Conservation (phyloP, 2,888 invertebrate species). For the Globia sparganii region DNA sequence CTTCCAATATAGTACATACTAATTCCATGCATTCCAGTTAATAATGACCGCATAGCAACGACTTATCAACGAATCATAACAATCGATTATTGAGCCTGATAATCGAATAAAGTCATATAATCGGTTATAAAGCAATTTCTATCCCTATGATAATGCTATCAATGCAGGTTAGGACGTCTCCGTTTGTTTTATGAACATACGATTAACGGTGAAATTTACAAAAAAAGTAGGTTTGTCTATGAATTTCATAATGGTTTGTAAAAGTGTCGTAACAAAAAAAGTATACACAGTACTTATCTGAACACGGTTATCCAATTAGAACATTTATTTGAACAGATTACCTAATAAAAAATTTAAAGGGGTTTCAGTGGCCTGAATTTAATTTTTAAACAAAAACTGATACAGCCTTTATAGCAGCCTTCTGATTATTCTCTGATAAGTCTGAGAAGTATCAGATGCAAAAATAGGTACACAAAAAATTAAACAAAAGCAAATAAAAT, state of each 20-base stretch:
- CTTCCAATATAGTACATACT: neutral
- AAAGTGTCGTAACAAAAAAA: neutral
- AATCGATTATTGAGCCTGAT: slow-evolving; percentile 12
- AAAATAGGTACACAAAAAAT: slow-evolving; percentile 7
- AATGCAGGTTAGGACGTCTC: slow-evolving; percentile 10
- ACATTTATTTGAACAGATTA: neutral
- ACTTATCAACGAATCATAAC: slow-evolving; percentile 5
- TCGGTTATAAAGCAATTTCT: neutral
- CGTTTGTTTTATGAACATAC: neutral
- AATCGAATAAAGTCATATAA: slow-evolving; percentile 15
- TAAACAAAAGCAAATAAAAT: slow-evolving; percentile 11
- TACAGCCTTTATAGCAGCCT: neutral
- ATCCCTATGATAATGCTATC: slow-evolving; percentile 30
- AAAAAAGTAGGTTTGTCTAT: neutral
- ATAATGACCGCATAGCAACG: slow-evolving; percentile 5
- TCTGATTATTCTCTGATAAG: neutral
- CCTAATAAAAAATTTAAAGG: neutral
- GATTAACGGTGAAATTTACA: neutral
- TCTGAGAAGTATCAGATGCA: neutral
- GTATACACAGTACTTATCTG: neutral
- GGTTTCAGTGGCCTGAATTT: neutral
- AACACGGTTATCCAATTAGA: neutral
- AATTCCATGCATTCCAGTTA: neutral
- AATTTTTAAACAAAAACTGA: neutral
- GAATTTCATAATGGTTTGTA: neutral